phyloP scores from a whole-genome alignment of 2,797 vertebrate species.

The Cirrhinus molitorella region DNA sequence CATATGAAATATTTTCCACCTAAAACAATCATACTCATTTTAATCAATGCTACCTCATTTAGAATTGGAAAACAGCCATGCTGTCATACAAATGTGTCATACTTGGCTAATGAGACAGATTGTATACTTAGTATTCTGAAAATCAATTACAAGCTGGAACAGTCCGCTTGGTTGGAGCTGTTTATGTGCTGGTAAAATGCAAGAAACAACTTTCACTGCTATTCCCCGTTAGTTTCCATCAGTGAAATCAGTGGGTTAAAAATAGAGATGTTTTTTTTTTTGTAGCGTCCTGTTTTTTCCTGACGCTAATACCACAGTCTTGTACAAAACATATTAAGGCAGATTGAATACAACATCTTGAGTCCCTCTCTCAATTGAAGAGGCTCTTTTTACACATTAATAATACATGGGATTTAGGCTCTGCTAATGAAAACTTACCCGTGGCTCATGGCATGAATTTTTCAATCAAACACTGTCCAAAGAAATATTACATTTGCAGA shows the following conservation, averaged over 20 bases:
- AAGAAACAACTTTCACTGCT: conserved; percentile 12
- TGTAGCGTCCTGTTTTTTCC: conserved; percentile 18
- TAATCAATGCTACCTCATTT: conserved; percentile 48
- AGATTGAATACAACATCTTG: conserved; percentile 38
- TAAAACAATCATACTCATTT: conserved; percentile 34
- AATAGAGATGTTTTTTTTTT: conserved; percentile 8
- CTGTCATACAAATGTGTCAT: conserved; percentile 57
- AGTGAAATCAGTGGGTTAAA: conserved; percentile 10
- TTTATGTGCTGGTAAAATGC: conserved; percentile 14
- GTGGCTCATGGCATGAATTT: conserved; percentile 41
- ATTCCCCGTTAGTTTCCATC: conserved; percentile 1
- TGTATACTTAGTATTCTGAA: conserved; percentile 54
- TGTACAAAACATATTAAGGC: conserved; percentile 27
- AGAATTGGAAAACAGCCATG: conserved; percentile 40
- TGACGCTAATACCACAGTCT: conserved; percentile 17
- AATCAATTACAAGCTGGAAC: conserved; percentile 49
- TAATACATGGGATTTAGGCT: conserved; percentile 45
- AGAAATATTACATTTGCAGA: conserved; percentile 25
- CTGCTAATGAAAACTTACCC: conserved; percentile 41
- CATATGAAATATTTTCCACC: conserved; percentile 14
- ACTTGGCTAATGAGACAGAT: conserved; percentile 59
- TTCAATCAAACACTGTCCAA: conserved; percentile 16
- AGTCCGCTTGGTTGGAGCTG: conserved; percentile 1
- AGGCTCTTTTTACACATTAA: conserved; percentile 42
- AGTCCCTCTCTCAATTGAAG: conserved; percentile 33